These are phyloP conservation scores for Microctonus hyperodae DNA, from an alignment of 2,888 invertebrate genomes.

Conservation along the genomic window DNA sequence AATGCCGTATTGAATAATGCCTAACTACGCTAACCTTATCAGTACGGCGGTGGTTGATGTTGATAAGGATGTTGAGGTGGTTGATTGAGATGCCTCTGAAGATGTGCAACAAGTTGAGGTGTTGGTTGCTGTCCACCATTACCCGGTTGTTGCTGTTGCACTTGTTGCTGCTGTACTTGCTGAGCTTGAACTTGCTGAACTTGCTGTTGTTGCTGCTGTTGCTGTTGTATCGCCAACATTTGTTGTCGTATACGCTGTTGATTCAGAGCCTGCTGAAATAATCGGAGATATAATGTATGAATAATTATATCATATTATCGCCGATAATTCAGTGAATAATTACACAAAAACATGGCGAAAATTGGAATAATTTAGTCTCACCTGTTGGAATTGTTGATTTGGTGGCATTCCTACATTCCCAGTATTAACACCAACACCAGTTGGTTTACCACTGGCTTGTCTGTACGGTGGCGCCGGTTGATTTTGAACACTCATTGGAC, in stretches of 20 bases:
- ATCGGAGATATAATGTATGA: background rate
- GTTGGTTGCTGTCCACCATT: constrained; percentile 65
- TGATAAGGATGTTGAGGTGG: constrained; percentile 66
- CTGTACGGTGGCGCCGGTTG: constrained; percentile 84
- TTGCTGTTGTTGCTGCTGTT: constrained; percentile 66
- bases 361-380: constrained; percentile 34
- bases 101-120: constrained; percentile 72
- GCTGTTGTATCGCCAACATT: constrained; percentile 74
- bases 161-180: constrained; percentile 64
- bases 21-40: constrained; percentile 37
- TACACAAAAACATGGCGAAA: too few relatives aligned
- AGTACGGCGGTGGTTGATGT: constrained; percentile 69
- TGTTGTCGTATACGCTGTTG: constrained; percentile 74
- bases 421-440: constrained; percentile 56
- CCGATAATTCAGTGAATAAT: too few relatives aligned
- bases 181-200: constrained; percentile 56
- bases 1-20: constrained; percentile 31
- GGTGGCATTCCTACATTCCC: constrained; percentile 64
- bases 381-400: constrained; percentile 71
- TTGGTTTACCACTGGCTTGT: constrained; percentile 65
- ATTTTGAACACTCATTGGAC: constrained; percentile 65
- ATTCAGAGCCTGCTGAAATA: constrained; percentile 56
- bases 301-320: background rate
- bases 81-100: constrained; percentile 69
- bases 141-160: constrained; percentile 47